Conservation (phyloP, 2,888 invertebrate species). For the Cremastinae sp. region DNA sequence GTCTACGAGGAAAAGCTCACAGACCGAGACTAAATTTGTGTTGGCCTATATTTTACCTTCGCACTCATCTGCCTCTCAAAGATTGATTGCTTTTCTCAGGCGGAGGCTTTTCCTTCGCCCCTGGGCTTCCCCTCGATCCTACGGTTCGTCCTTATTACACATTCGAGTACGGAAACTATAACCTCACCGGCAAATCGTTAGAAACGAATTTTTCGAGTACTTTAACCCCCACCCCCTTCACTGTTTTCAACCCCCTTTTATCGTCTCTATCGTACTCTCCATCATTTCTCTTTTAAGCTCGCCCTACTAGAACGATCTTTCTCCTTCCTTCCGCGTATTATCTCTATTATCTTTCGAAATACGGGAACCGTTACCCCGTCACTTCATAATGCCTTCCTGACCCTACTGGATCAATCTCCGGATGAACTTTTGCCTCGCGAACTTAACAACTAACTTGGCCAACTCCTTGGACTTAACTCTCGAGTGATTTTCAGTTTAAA, state of each 20-base stretch:
- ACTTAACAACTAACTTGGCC: too few species aligned
- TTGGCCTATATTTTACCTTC: slow-evolving; percentile 79
- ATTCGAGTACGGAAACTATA: slow-evolving; percentile 38
- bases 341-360: slow-evolving; percentile 16
- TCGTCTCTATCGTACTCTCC: background rate
- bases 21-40: slow-evolving; percentile 78
- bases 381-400: slow-evolving; percentile 8
- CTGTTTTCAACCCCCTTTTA: background rate
- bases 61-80: slow-evolving; percentile 79
- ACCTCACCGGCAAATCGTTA: background rate
- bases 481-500: slow-evolving; percentile 6
- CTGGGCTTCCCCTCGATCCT: slow-evolving; percentile 6
- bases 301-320: background rate
- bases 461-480: too few species aligned
- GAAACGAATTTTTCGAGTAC: slow-evolving; percentile 25
- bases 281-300: too few species aligned
- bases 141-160: slow-evolving; percentile 49
- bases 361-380: slow-evolving; percentile 31
- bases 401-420: background rate
- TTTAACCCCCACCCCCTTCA: background rate
- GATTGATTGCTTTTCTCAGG: slow-evolving; percentile 77
- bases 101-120: slow-evolving; percentile 17
- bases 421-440: too few species aligned
- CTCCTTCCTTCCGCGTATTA: background rate
- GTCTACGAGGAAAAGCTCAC: slow-evolving; percentile 49